A percentile compares a stretch with the other conserved stretches of the same genome.
phyloP scores from a whole-genome alignment of 1,140 invertebrate genomes.

The Calephelis virginiensis region DNA sequence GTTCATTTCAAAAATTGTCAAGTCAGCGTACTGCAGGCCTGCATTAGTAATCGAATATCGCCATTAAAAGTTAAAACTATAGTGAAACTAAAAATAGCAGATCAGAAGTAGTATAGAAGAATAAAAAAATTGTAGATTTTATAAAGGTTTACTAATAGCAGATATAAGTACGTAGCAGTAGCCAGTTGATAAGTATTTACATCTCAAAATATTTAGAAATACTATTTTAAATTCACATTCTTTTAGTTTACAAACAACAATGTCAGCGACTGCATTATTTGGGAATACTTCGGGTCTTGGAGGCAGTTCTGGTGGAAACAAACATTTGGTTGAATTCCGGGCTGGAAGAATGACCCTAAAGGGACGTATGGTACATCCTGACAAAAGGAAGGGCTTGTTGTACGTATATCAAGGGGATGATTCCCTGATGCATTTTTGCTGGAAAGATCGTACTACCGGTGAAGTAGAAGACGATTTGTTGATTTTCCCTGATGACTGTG shows the following conservation, averaged over 20 bases:
- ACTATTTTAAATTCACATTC: neutral
- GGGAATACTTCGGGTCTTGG: slow-evolving; percentile 84
- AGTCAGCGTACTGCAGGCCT: neutral
- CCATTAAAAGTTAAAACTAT: too few relatives aligned
- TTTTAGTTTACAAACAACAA: slow-evolving; percentile 38
- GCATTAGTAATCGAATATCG: too few relatives aligned
- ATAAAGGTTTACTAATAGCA: too few relatives aligned
- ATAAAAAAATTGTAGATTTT: too few relatives aligned
- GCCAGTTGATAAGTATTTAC: too few relatives aligned
- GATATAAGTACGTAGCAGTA: too few relatives aligned
- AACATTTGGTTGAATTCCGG: slow-evolving; percentile 96
- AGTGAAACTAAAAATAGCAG: too few relatives aligned
- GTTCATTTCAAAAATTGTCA: slow-evolving; percentile 7
- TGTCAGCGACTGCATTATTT: slow-evolving; percentile 85
- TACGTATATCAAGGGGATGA: slow-evolving; percentile 98
- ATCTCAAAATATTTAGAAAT: neutral
- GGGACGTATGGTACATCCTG: slow-evolving; percentile 95
- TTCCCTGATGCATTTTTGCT: slow-evolving; percentile 97
- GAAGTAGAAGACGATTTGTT: slow-evolving; percentile 92
- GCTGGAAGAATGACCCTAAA: slow-evolving; percentile 98
- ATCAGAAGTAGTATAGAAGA: too few relatives aligned
- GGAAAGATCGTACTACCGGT: slow-evolving; percentile 93
- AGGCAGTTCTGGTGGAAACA: slow-evolving; percentile 89
- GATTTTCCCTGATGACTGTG: slow-evolving; percentile 99
- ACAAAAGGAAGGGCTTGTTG: slow-evolving; percentile 95